A percentile compares a stretch with the other conserved stretches of the same genome.
phyloP scores from a whole-genome alignment of 2,888 invertebrate genomes.

The Carpatolechia fugitivella region DNA sequence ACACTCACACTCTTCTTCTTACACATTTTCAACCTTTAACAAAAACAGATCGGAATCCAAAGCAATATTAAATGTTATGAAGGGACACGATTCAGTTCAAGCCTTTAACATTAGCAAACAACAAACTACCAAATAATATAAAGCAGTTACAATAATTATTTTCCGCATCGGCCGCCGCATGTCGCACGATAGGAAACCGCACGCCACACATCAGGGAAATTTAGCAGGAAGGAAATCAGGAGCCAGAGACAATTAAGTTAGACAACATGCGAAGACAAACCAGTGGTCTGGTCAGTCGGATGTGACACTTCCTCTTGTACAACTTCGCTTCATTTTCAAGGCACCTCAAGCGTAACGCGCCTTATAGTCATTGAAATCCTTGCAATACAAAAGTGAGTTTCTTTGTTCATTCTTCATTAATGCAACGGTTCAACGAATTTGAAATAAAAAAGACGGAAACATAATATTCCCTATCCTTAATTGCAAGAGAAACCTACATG shows the following conservation, averaged over 20 bases:
- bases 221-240: constrained; percentile 10
- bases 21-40: no score
- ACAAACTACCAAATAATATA: background rate
- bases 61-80: no score
- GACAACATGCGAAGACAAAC: background rate
- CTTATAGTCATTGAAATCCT: background rate
- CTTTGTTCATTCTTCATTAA: background rate
- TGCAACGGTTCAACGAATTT: background rate
- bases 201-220: constrained; percentile 2
- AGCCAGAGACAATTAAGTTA: background rate
- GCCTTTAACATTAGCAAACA: background rate
- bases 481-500: no score
- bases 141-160: background rate
- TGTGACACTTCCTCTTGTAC: constrained; percentile 1
- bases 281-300: background rate
- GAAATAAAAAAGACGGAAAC: no score
- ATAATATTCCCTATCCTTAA: no score
- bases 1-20: no score
- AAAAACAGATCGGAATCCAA: no score
- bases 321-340: background rate
- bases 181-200: background rate
- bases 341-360: background rate
- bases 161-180: background rate
- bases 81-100: background rate
- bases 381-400: background rate